Percentiles rank a stretch among this genome's conserved stretches.
Evolutionary conservation across 2,888 invertebrate genomes (phyloP).

Genomic region (Patella depressa): DNA sequence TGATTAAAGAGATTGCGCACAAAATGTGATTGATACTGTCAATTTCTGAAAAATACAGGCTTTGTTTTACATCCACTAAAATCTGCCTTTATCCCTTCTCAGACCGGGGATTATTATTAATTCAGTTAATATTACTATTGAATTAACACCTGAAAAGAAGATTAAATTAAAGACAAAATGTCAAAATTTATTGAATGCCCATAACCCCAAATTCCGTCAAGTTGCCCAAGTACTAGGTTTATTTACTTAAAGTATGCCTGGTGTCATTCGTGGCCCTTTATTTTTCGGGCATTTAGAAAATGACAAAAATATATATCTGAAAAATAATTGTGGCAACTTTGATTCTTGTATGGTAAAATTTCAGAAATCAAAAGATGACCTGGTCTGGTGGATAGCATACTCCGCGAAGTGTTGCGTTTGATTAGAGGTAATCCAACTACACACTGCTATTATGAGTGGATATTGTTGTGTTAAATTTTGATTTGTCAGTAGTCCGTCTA

Average conservation of each 20-base stretch:
- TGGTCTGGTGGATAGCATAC: slow-evolving; percentile 31
- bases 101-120: not conserved
- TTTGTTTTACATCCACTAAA: slow-evolving; percentile 14
- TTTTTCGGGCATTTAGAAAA: slow-evolving; percentile 17
- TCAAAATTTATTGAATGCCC: not conserved
- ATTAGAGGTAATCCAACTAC: too few relatives aligned
- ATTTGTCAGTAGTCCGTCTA: too few relatives aligned
- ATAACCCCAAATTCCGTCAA: not conserved
- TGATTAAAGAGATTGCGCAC: not conserved
- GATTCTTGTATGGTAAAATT: slow-evolving; percentile 4
- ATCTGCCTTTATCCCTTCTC: not conserved
- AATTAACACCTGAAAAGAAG: too few relatives aligned
- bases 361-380: not conserved
- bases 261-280: slow-evolving; percentile 16
- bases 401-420: too few relatives aligned
- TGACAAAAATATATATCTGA: slow-evolving; percentile 20
- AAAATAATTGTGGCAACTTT: slow-evolving; percentile 22
- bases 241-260: slow-evolving; percentile 13
- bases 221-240: slow-evolving; percentile 15
- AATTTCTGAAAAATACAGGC: not conserved
- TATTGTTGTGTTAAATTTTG: too few relatives aligned
- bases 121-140: not conserved
- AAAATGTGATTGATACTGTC: slow-evolving; percentile 18
- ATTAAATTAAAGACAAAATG: not conserved
- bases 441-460: too few relatives aligned